Percentiles rank a stretch among this genome's conserved stretches.
Evolutionary conservation across 2,888 invertebrate genomes (phyloP).

Genomic region (Tetheella fluctuosa): DNA sequence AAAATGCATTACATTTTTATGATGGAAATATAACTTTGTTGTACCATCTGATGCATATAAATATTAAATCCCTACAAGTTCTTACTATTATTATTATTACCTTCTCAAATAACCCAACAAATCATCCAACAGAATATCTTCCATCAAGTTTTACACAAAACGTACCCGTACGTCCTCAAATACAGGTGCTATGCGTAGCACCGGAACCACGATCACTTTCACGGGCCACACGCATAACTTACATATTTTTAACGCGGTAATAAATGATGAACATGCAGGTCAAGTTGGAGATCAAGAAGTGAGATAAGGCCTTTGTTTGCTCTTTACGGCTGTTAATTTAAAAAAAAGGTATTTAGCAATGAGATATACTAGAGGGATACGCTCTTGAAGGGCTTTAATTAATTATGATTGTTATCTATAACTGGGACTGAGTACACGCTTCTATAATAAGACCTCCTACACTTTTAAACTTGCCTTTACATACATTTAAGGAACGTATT

Average conservation of each 20-base stretch:
- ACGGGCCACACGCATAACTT: slow-evolving; percentile 41
- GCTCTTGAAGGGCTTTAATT: background rate
- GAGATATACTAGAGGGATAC: background rate
- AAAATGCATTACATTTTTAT: too few relatives aligned
- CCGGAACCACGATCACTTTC: slow-evolving; percentile 50
- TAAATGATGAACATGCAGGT: slow-evolving; percentile 23
- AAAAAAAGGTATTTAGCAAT: background rate
- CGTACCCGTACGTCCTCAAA: slow-evolving; percentile 28
- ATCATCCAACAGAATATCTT: background rate
- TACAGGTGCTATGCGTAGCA: slow-evolving; percentile 35
- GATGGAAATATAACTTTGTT: too few relatives aligned
- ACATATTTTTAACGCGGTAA: slow-evolving; percentile 27
- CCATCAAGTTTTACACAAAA: slow-evolving; percentile 33
- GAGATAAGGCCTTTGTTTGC: background rate
- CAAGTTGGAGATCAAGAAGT: slow-evolving; percentile 15
- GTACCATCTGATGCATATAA: too few relatives aligned
- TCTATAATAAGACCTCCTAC: too few relatives aligned
- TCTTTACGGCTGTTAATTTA: background rate
- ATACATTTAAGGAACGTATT: too few relatives aligned
- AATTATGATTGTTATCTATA: background rate
- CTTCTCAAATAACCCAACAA: background rate
- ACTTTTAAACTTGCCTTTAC: too few relatives aligned
- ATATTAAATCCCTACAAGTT: too few relatives aligned
- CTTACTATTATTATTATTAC: too few relatives aligned
- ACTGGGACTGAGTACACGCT: background rate